These are phyloP conservation scores for Chionomys nivalis DNA, from an alignment of 2,113 vertebrate species.

Conservation along the genomic window DNA sequence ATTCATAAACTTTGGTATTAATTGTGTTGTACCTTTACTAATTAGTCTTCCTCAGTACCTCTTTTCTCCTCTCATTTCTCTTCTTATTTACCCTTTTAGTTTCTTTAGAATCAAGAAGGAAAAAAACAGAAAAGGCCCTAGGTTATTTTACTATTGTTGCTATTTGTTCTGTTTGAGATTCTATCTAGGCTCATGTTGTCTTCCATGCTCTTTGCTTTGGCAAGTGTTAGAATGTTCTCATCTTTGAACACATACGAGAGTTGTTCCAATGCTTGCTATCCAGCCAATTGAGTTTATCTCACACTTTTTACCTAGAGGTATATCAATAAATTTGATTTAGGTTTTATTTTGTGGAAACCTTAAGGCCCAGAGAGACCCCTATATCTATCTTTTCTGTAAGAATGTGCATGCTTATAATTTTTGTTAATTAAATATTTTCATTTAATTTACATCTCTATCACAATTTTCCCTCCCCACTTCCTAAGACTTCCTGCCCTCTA, in stretches of 20 bases:
- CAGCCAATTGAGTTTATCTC: neutral
- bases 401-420: neutral
- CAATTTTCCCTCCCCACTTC: neutral
- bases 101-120: neutral
- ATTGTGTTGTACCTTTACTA: neutral
- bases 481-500: too few relatives aligned
- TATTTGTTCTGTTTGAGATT: neutral
- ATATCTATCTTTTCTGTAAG: neutral
- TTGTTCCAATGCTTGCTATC: neutral
- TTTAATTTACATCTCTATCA: neutral
- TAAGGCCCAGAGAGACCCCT: neutral
- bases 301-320: neutral
- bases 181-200: neutral
- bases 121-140: neutral
- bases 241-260: neutral
- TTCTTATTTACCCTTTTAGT: neutral
- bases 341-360: neutral
- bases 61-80: neutral
- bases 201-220: neutral
- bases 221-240: constrained; percentile 6
- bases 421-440: neutral
- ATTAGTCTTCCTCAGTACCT: neutral
- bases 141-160: neutral
- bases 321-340: neutral
- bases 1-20: neutral